These are phyloP conservation scores for Panopea generosa DNA, from an alignment of 2,888 invertebrate genomes.

Conservation along the genomic window DNA sequence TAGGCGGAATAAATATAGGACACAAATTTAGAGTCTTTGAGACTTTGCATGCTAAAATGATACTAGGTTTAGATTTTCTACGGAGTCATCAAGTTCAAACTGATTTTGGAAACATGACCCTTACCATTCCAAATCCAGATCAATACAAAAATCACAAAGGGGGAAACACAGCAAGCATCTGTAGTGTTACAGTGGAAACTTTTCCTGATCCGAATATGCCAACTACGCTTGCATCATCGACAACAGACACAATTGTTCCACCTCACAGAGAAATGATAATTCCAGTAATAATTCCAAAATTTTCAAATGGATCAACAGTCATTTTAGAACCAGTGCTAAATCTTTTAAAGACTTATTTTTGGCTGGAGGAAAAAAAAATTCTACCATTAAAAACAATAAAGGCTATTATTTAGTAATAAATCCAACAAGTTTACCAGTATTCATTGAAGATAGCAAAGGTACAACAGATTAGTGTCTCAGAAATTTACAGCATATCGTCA, in stretches of 20 bases:
- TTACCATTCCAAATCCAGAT: too few species aligned
- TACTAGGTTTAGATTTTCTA: background rate
- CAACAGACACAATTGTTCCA: background rate
- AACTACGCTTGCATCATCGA: background rate
- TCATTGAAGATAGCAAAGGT: conserved; percentile 23
- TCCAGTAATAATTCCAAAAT: background rate
- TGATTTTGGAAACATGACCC: conserved; percentile 1
- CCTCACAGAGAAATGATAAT: conserved; percentile 5
- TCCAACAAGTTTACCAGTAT: conserved; percentile 26
- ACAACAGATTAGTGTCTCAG: too few species aligned
- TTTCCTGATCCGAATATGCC: background rate
- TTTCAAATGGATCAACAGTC: conserved; percentile 1
- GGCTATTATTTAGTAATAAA: conserved; percentile 14
- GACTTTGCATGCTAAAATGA: background rate
- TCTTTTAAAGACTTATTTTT: background rate
- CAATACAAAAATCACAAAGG: background rate
- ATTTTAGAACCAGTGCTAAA: conserved; percentile 13
- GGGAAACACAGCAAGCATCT: too few species aligned
- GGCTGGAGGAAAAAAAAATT: conserved; percentile 9
- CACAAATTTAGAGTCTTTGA: background rate
- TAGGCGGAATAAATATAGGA: too few species aligned
- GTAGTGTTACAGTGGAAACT: background rate
- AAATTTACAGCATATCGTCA: too few species aligned
- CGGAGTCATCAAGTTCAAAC: background rate
- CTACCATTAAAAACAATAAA: conserved; percentile 4